These are phyloP conservation scores for Ifrita kowaldi DNA, from an alignment of 2,113 vertebrate species.

Conservation along the genomic window DNA sequence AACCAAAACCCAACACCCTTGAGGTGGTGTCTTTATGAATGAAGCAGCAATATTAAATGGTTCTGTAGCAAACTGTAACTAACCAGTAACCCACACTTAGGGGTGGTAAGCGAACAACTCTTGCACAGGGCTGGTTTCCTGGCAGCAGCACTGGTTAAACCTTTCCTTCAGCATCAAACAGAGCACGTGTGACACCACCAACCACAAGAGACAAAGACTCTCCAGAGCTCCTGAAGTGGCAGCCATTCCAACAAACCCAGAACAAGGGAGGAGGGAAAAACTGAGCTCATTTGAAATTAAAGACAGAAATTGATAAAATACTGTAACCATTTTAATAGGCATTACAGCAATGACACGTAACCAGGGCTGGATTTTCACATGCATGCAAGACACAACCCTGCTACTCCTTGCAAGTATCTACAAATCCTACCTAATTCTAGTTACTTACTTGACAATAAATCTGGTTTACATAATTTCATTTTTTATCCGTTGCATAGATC, in stretches of 20 bases:
- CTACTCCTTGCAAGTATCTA: background rate
- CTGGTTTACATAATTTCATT: slow-evolving; percentile 40
- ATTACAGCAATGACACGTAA: slow-evolving; percentile 27
- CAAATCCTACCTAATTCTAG: slow-evolving; percentile 43
- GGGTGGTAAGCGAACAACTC: background rate
- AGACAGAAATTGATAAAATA: slow-evolving; percentile 42
- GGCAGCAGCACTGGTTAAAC: background rate
- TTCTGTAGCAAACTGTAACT: background rate
- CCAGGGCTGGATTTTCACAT: slow-evolving; percentile 9
- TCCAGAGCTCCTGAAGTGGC: background rate
- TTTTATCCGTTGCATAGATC: background rate
- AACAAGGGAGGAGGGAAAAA: slow-evolving; percentile 32
- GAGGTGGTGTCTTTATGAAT: background rate
- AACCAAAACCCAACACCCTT: background rate
- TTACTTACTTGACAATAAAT: slow-evolving; percentile 32
- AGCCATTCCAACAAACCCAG: slow-evolving; percentile 3
- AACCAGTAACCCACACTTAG: background rate
- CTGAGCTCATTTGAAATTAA: slow-evolving; percentile 25
- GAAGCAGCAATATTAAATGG: background rate
- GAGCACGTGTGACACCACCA: background rate
- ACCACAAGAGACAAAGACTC: background rate
- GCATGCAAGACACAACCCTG: background rate
- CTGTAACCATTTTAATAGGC: slow-evolving; percentile 61
- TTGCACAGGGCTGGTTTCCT: background rate
- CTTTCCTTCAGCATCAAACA: background rate